A percentile compares a stretch with the other conserved stretches of the same genome.
These are phyloP conservation scores for Apistogramma diplotaenia DNA, from an alignment of 2,113 vertebrate species.

Conservation along the genomic window DNA sequence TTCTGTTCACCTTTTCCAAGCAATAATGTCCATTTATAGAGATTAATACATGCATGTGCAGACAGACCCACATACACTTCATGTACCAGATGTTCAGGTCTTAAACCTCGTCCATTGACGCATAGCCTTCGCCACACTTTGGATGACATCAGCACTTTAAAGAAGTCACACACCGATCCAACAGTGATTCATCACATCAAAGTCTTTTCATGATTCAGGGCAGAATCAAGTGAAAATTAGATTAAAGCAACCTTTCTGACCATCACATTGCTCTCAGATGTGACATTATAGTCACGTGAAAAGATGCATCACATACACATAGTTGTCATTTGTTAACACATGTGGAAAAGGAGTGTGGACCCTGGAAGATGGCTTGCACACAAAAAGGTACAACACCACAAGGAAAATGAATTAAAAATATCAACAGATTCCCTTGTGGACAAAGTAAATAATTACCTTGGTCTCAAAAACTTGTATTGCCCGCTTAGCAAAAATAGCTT, in stretches of 20 bases:
- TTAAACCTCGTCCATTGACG: not conserved
- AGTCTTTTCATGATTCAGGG: conserved; percentile 6
- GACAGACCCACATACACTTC: not conserved
- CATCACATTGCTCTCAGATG: not conserved
- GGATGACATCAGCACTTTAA: conserved; percentile 7
- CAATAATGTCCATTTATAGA: not conserved
- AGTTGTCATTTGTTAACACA: not conserved
- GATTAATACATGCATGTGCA: not conserved
- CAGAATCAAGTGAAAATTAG: not conserved
- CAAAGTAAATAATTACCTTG: not conserved
- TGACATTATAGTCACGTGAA: not conserved
- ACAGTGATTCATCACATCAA: conserved; percentile 43
- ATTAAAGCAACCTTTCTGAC: not conserved
- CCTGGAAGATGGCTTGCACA: not conserved
- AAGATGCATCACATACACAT: not conserved
- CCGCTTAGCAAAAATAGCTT: not conserved
- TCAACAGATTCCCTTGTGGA: not conserved
- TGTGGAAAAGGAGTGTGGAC: not conserved
- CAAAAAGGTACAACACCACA: not conserved
- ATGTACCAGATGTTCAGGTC: not conserved
- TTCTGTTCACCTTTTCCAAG: not conserved
- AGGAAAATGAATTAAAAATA: not conserved
- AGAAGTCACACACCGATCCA: not conserved
- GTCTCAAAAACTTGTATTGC: not conserved
- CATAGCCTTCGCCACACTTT: not conserved